A percentile compares a stretch with the other conserved stretches of the same genome.
These are phyloP conservation scores for Trogon surrucura DNA, from an alignment of 2,113 vertebrate species.

Conservation along the genomic window DNA sequence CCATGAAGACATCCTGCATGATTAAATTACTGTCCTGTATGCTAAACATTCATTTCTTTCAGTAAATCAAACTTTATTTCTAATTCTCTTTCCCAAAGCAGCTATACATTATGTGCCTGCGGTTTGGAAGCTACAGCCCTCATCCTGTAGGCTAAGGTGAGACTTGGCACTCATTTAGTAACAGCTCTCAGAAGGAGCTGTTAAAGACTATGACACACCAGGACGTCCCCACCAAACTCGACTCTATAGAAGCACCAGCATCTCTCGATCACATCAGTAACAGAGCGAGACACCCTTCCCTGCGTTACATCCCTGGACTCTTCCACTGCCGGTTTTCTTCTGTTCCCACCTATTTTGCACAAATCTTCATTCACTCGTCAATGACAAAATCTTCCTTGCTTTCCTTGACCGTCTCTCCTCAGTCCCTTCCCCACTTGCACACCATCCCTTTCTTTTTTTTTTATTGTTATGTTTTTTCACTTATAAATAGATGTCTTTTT, in stretches of 20 bases:
- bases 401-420: neutral
- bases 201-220: accelerated
- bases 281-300: neutral
- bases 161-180: neutral
- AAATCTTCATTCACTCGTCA: neutral
- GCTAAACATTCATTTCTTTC: neutral
- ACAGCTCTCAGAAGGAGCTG: neutral
- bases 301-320: neutral
- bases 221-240: neutral
- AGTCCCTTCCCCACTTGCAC: neutral
- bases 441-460: neutral
- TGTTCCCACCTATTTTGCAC: neutral
- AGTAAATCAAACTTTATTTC: neutral
- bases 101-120: neutral
- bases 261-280: neutral
- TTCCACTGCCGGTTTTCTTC: neutral
- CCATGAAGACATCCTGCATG: neutral
- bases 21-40: neutral
- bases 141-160: accelerated
- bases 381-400: neutral
- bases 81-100: neutral
- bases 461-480: neutral
- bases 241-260: neutral
- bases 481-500: constrained; percentile 53
- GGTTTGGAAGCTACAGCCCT: neutral